These are phyloP conservation scores for Zonitis immaculata DNA, from an alignment of 2,888 invertebrate species.

Conservation along the genomic window DNA sequence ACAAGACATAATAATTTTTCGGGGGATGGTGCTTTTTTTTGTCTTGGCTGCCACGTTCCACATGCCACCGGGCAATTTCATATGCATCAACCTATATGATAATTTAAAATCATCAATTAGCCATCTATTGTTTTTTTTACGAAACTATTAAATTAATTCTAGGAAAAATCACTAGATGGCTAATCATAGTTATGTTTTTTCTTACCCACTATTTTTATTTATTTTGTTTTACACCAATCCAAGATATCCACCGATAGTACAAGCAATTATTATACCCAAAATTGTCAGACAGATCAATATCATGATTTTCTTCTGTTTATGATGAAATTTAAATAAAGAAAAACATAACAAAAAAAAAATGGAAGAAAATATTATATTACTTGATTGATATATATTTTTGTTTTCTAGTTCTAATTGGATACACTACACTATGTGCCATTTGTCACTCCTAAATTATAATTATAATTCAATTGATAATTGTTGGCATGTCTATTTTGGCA, in stretches of 20 bases:
- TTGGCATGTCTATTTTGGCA: constrained; percentile 1
- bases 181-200: too few relatives aligned
- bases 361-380: neutral
- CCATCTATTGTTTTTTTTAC: too few relatives aligned
- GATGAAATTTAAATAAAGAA: constrained; percentile 31
- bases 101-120: too few relatives aligned
- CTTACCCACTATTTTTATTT: too few relatives aligned
- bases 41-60: too few relatives aligned
- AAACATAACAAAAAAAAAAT: constrained; percentile 20
- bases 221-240: constrained; percentile 50
- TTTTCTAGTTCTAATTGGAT: neutral
- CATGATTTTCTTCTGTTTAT: constrained; percentile 84
- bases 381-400: neutral
- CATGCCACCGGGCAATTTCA: too few relatives aligned
- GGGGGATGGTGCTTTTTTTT: too few relatives aligned
- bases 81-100: too few relatives aligned
- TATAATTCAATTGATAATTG: neutral
- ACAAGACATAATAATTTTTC: too few relatives aligned
- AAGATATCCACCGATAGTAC: constrained; percentile 64
- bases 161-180: too few relatives aligned
- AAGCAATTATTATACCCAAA: constrained; percentile 73
- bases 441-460: constrained; percentile 2
- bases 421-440: constrained; percentile 4
- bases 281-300: constrained; percentile 86
- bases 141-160: too few relatives aligned